phyloP scores from a whole-genome alignment of 1,140 invertebrate genomes.

The Aleiodes sp. region DNA sequence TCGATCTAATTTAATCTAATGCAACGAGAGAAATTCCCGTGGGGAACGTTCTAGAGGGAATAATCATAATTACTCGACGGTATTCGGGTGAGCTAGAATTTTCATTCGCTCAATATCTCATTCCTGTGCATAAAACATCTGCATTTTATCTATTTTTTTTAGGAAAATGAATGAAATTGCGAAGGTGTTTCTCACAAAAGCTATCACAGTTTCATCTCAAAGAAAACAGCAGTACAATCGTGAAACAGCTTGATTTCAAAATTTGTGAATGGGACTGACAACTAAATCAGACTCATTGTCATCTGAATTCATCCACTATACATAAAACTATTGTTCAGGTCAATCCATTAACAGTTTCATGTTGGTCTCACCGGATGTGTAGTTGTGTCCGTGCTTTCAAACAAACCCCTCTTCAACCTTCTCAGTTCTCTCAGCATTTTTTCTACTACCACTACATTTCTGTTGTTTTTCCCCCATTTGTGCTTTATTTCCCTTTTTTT shows the following conservation, averaged over 20 bases:
- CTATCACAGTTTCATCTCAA: too few species aligned
- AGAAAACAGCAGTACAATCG: too few species aligned
- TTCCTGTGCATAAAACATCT: neutral
- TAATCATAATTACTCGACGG: conserved; percentile 31
- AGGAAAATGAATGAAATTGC: too few species aligned
- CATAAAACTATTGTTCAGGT: neutral
- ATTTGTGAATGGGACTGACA: too few species aligned
- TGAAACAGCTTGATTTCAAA: too few species aligned
- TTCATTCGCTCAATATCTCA: neutral
- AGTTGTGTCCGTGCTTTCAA: conserved; percentile 7
- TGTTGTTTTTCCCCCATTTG: too few species aligned
- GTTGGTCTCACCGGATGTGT: neutral
- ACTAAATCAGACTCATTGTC: neutral
- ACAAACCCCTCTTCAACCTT: neutral
- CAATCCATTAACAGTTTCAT: neutral
- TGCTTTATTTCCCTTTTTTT: neutral
- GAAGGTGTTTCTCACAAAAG: too few species aligned
- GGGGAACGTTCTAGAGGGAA: neutral
- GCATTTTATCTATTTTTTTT: too few species aligned
- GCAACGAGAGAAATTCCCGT: neutral
- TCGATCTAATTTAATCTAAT: conserved; percentile 28
- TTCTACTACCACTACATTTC: too few species aligned
- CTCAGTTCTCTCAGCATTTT: too few species aligned
- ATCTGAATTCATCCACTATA: neutral
- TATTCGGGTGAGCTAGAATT: conserved; percentile 17